A percentile compares a stretch with the other conserved stretches of the same genome.
phyloP scores from a whole-genome alignment of 1,140 invertebrate species.

The Sycobia sp. region DNA sequence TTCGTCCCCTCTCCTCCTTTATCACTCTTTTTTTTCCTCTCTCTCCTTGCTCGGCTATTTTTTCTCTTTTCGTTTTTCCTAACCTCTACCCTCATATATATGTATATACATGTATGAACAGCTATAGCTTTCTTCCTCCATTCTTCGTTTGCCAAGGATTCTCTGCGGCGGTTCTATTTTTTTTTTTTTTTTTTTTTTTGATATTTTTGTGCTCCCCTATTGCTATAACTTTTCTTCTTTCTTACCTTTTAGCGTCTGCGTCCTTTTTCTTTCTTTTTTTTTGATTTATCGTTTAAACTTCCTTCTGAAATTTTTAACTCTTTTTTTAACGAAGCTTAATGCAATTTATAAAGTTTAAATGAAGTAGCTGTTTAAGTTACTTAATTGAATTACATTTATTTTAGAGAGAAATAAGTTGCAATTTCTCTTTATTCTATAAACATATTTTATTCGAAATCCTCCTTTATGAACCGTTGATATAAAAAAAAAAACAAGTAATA shows the following conservation, averaged over 20 bases:
- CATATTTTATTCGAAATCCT: too few species aligned
- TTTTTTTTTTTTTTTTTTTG: constrained; percentile 28
- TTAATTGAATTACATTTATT: too few species aligned
- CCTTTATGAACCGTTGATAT: too few species aligned
- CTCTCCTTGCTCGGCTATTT: constrained; percentile 8
- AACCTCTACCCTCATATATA: background rate
- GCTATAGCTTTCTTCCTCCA: background rate
- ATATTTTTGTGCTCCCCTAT: background rate
- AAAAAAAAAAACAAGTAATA: too few species aligned
- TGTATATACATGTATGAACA: background rate
- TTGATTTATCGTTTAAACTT: too few species aligned
- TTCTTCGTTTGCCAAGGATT: constrained; percentile 19
- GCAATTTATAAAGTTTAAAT: too few species aligned
- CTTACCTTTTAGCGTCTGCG: background rate
- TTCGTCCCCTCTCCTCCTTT: constrained; percentile 4
- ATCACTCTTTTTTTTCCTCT: background rate
- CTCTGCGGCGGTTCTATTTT: background rate
- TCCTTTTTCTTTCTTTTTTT: too few species aligned
- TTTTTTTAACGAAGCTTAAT: too few species aligned
- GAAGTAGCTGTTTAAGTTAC: too few species aligned
- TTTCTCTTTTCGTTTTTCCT: constrained; percentile 3
- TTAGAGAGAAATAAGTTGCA: too few species aligned
- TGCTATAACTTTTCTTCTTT: constrained; percentile 31
- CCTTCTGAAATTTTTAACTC: constrained; percentile 29
- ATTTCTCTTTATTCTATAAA: too few species aligned